These are phyloP conservation scores for Sinohyriopsis cumingii DNA, from an alignment of 2,888 invertebrate species.

Conservation along the genomic window DNA sequence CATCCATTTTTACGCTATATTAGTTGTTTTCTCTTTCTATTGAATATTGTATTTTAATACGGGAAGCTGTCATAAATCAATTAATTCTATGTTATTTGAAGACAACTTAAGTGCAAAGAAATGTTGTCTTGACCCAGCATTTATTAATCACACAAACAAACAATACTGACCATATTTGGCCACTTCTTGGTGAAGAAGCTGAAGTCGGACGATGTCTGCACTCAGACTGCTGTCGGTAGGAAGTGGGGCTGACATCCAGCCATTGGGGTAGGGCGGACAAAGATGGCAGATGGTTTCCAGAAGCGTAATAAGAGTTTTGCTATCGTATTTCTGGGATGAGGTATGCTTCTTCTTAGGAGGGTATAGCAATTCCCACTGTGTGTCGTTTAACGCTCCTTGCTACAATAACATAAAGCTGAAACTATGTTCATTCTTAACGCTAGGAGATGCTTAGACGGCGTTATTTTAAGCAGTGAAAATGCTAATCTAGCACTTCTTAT, in stretches of 20 bases:
- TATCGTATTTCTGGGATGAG: slow-evolving; percentile 56
- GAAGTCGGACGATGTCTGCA: slow-evolving; percentile 62
- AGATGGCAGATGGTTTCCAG: slow-evolving; percentile 64
- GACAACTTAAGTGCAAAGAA: too few relatives aligned
- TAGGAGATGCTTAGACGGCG: too few relatives aligned
- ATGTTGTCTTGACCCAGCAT: too few relatives aligned
- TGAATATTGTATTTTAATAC: too few relatives aligned
- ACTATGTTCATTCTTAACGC: too few relatives aligned
- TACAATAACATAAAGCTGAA: neutral
- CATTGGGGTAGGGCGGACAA: slow-evolving; percentile 65
- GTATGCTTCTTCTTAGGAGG: slow-evolving; percentile 48
- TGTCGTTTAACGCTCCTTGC: slow-evolving; percentile 41
- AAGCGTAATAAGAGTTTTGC: slow-evolving; percentile 51
- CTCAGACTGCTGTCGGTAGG: slow-evolving; percentile 57
- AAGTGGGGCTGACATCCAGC: slow-evolving; percentile 60
- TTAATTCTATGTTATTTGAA: too few relatives aligned
- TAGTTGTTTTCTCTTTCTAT: too few relatives aligned
- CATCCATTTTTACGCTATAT: too few relatives aligned
- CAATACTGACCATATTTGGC: slow-evolving; percentile 32
- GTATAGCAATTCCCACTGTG: slow-evolving; percentile 55
- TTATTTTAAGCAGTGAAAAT: too few relatives aligned
- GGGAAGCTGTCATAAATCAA: too few relatives aligned
- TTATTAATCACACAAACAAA: neutral
- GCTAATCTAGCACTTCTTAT: too few relatives aligned
- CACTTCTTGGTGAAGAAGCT: slow-evolving; percentile 46